These are phyloP conservation scores for Cydia amplana DNA, from an alignment of 1,140 invertebrate genomes.

Conservation along the genomic window DNA sequence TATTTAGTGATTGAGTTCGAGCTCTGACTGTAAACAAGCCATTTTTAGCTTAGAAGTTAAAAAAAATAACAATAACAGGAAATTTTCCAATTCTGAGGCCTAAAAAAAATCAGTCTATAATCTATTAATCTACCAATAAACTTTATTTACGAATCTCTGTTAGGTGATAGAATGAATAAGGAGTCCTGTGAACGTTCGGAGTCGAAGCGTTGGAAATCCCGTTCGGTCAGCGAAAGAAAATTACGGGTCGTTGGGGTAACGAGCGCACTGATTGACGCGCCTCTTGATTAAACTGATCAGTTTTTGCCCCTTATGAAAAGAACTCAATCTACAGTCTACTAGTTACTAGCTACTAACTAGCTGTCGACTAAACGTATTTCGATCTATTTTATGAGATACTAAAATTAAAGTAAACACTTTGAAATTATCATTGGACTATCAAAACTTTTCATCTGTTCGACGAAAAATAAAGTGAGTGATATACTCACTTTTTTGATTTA, in stretches of 20 bases:
- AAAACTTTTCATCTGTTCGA: too few species aligned
- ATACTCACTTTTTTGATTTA: too few species aligned
- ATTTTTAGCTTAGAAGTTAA: too few species aligned
- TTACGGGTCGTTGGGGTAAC: slow-evolving; percentile 72
- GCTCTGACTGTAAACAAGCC: too few species aligned
- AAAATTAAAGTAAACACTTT: too few species aligned
- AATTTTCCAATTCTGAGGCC: too few species aligned
- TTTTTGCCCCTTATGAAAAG: slow-evolving; percentile 71
- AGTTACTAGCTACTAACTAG: slow-evolving; percentile 58
- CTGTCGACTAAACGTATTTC: slow-evolving; percentile 12
- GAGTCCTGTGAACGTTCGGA: slow-evolving; percentile 12
- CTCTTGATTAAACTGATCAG: slow-evolving; percentile 74
- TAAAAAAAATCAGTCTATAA: too few species aligned
- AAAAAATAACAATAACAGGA: too few species aligned
- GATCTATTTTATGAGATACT: too few species aligned
- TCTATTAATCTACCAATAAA: background rate
- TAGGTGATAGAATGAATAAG: background rate
- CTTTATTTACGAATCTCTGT: background rate
- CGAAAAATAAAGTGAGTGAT: too few species aligned
- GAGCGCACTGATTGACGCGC: slow-evolving; percentile 68
- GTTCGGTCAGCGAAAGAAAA: slow-evolving; percentile 71
- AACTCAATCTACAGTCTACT: slow-evolving; percentile 62
- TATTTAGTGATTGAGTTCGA: too few species aligned
- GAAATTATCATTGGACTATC: too few species aligned
- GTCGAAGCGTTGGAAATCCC: slow-evolving; percentile 55